Percentiles rank a stretch among this genome's conserved stretches.
phyloP scores from a whole-genome alignment of 2,888 invertebrate genomes.

The Drosophila histrio region DNA sequence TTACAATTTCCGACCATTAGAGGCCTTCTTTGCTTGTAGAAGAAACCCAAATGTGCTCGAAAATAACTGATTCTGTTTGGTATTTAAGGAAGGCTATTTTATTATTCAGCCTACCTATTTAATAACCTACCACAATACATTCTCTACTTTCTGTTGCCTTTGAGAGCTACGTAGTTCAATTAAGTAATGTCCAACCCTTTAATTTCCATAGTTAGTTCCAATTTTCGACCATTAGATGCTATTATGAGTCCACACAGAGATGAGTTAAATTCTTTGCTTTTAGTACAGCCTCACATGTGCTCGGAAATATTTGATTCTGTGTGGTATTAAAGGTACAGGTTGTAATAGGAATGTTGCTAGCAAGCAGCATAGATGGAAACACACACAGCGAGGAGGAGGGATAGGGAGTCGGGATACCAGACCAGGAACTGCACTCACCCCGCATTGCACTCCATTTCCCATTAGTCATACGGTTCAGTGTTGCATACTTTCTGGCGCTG shows the following conservation, averaged over 20 bases:
- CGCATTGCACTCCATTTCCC: constrained; percentile 3
- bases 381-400: neutral
- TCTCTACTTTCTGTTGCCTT: too few relatives aligned
- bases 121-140: too few relatives aligned
- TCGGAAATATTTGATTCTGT: neutral
- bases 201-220: neutral
- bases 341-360: constrained; percentile 36
- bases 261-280: neutral
- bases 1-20: neutral
- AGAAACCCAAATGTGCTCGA: too few relatives aligned
- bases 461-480: constrained; percentile 58
- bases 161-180: too few relatives aligned
- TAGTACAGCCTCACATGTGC: too few relatives aligned
- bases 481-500: constrained; percentile 63
- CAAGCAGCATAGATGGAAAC: constrained; percentile 1
- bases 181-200: too few relatives aligned
- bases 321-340: neutral
- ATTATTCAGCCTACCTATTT: too few relatives aligned
- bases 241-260: neutral
- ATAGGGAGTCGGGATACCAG: constrained; percentile 3
- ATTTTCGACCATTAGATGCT: neutral
- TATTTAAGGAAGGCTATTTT: too few relatives aligned
- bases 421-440: neutral
- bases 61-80: neutral
- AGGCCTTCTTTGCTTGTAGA: neutral